Evolutionary conservation across 1,140 invertebrate species (phyloP).

Genomic region (Planococcus citri): DNA sequence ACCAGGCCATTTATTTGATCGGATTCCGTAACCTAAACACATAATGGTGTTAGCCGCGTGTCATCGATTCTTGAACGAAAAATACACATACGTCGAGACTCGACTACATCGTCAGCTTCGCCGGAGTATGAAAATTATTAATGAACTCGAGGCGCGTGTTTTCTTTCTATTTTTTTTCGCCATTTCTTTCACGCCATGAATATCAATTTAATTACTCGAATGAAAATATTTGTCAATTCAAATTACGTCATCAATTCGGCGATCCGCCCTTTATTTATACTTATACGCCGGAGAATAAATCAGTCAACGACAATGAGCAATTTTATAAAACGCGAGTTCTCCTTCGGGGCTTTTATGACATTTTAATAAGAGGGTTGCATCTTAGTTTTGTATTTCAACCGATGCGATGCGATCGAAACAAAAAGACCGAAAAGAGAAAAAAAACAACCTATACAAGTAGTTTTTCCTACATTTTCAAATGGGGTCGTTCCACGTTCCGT

Average conservation of each 20-base stretch:
- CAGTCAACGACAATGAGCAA: conserved; percentile 2
- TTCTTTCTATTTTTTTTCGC: background rate
- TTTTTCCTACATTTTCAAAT: background rate
- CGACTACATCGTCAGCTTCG: too few species aligned
- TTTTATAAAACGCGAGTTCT: background rate
- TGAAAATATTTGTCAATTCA: background rate
- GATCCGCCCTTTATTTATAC: too few species aligned
- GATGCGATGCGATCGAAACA: background rate
- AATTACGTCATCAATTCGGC: background rate
- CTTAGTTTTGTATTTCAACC: background rate
- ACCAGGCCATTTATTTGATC: background rate
- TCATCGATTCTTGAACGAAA: background rate
- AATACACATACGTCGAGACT: too few species aligned
- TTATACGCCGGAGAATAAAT: background rate
- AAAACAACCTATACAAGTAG: background rate
- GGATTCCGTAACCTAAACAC: background rate
- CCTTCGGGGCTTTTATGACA: background rate
- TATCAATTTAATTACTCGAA: conserved; percentile 8
- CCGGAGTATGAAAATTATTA: background rate
- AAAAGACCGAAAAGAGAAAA: background rate
- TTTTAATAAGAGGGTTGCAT: conserved; percentile 4
- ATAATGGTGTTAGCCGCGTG: background rate
- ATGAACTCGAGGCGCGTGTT: background rate
- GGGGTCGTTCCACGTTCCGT: background rate
- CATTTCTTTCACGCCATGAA: background rate